These are phyloP conservation scores for Tarsius wallacei DNA, from an alignment of 2,797 vertebrate species.

Conservation along the genomic window DNA sequence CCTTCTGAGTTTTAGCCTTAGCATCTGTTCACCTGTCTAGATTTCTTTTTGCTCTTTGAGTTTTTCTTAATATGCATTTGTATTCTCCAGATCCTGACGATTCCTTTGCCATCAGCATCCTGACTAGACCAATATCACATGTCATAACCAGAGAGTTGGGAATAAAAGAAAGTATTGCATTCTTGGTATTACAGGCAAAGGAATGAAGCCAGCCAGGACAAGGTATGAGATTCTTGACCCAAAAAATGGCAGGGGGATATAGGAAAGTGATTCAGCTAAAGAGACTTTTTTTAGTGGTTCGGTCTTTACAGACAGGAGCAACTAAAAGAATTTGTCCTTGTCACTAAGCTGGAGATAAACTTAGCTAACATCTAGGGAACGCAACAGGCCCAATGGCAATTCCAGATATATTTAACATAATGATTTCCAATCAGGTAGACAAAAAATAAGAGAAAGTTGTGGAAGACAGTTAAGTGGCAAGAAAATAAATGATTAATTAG, in stretches of 20 bases:
- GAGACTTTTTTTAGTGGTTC: neutral
- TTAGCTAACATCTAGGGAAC: neutral
- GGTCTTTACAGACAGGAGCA: neutral
- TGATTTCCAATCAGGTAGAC: neutral
- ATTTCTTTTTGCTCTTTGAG: neutral
- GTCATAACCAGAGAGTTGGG: neutral
- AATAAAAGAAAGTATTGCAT: constrained; percentile 19
- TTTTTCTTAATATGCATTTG: neutral
- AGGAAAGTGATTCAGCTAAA: neutral
- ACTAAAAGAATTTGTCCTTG: too few species aligned
- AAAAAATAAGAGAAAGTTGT: neutral
- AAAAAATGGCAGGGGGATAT: neutral
- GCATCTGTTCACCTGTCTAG: neutral
- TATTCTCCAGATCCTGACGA: neutral
- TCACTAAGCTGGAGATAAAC: too few species aligned
- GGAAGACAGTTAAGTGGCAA: constrained; percentile 12
- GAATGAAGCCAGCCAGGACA: neutral
- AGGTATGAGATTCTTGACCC: neutral
- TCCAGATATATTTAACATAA: neutral
- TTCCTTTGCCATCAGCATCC: neutral
- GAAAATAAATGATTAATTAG: constrained; percentile 17
- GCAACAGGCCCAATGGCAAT: neutral
- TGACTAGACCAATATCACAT: neutral
- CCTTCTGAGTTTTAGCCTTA: neutral
- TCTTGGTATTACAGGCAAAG: neutral